Base-by-base conservation (phyloP, 2,113 vertebrate genomes). In the Lepisosteus osseus region DNA sequence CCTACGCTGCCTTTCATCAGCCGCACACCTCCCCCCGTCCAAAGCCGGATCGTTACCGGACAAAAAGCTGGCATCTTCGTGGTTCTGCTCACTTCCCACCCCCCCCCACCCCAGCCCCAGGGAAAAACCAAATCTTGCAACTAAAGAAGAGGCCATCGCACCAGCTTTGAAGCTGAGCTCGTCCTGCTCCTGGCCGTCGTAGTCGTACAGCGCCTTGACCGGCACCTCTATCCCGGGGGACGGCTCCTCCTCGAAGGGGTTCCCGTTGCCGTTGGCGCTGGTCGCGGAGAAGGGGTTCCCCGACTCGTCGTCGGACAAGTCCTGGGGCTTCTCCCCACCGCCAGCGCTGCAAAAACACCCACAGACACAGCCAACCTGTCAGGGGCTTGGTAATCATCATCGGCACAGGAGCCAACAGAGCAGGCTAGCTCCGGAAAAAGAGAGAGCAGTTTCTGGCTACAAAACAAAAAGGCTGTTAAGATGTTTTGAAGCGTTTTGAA, bases 81-180 rank as follows among this genome's bases (percentile, higher is more conserved):
- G 29, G 29, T 29, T 29, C 29, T 29, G 29, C 29, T 29, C 29
- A 29, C 29, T 29, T 29, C 29, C 29, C 29, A 29, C 29, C 29
- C 15, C 15, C 15, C 15, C 15, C 15, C 15, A 17, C 15, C 15
- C 15, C 15, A 17, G 15, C 15, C 15, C 15, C 15, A 17, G 15
- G 15, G 15, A 59, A 59, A 14, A 14, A 3, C 56, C 8, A 59
- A 6, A n/a, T n/a, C 57, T 6, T 51, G 47, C 29, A 29, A 51
- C 9, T 9, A 9, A 5, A 51, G 47, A 9, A 51, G 2, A 51
- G 47, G 47, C 9, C 47, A 51, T 5, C 67, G 67, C 82, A 98
- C 97, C 97, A 65, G 94, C 93, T 89, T 95, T 96, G 85, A 98
- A 99, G 84, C 93, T 99, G 59, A 99, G 94, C 83, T 99, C 97